Base-by-base conservation (phyloP, 2,113 vertebrate genomes). In the Mola mola region DNA sequence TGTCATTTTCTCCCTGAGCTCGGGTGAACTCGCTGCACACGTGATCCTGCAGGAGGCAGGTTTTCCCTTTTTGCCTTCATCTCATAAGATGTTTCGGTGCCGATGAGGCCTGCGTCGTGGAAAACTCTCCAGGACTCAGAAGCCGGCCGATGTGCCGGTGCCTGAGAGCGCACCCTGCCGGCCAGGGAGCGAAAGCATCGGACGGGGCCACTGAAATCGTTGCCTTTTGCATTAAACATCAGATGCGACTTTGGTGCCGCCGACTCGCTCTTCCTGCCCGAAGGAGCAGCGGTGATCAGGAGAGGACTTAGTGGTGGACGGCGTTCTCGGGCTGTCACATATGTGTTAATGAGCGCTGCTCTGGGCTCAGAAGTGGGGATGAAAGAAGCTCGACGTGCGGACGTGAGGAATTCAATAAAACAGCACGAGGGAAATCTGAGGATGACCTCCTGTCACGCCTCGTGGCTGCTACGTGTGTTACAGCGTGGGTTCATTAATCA, bases 161-260 rank as follows among this genome's bases (percentile, higher is more conserved):
- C 24, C 41, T 26, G 24, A 37, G 24, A 3, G 46, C 2, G 47
- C 43, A 12, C 49, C 10, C 49, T 42, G 55, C 47, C n/a, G 38
- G 19, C 16, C 44, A 16, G 22, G 11, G 29, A 67, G 49, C 44
- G 26, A 75, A 62, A 62, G 42, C 2, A 4, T 11, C 3, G 42
- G 29, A 44, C 11, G 3, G 4, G 2, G 3, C 24, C 12, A 4
- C 41, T 48, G 20, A 48, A 42, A 53, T 19, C 15, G 13, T 22
- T 21, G 21, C 36, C 26, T 61, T 51, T 33, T 63, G 68, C 53
- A 58, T 59, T 43, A 73, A 64, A 55, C 51, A 49, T 64, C 51
- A 78, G 44, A 51, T 57, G 19, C 11, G 33, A 28, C 51, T 68
- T 50, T 68, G 58, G 44, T 52, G 50, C 53, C 16, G 5, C 25